A percentile compares a stretch with the other conserved stretches of the same genome.
phyloP scores from a whole-genome alignment of 2,113 vertebrate species.

The Prolemur simus region DNA sequence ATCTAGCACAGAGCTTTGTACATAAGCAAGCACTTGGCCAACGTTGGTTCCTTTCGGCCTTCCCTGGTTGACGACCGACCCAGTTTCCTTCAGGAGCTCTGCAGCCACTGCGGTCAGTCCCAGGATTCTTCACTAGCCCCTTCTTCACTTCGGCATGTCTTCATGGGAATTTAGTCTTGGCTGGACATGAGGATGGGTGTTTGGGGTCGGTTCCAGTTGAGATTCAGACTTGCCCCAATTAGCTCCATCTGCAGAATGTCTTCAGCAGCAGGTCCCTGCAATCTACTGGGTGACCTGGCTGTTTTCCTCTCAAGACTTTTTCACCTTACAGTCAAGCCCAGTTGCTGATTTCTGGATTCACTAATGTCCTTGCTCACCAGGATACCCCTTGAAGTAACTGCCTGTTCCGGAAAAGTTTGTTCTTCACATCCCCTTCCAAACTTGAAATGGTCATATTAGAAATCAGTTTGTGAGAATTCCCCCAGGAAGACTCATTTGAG shows the following conservation, averaged over 20 bases:
- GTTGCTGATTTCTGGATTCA: not conserved
- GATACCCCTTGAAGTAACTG: not conserved
- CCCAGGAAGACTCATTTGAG: not conserved
- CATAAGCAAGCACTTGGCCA: not conserved
- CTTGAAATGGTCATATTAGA: not conserved
- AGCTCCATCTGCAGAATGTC: not conserved
- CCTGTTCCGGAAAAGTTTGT: not conserved
- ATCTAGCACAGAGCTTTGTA: not conserved
- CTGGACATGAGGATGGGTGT: not conserved
- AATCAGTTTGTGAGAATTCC: not conserved
- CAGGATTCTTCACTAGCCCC: accelerated
- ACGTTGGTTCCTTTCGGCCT: not conserved
- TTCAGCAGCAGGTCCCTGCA: not conserved
- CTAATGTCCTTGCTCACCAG: not conserved
- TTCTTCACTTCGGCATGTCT: not conserved
- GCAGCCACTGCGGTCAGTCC: too few species aligned
- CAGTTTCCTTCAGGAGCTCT: too few species aligned
- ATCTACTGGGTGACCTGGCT: not conserved
- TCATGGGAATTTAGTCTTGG: not conserved
- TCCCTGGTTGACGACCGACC: accelerated
- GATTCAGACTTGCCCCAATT: not conserved
- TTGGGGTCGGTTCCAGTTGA: not conserved
- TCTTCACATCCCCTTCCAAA: not conserved
- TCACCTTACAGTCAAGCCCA: not conserved
- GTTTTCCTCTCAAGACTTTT: not conserved